Conservation (phyloP, 2,888 invertebrate species). For the Galeopsomyia nigrocyanea region DNA sequence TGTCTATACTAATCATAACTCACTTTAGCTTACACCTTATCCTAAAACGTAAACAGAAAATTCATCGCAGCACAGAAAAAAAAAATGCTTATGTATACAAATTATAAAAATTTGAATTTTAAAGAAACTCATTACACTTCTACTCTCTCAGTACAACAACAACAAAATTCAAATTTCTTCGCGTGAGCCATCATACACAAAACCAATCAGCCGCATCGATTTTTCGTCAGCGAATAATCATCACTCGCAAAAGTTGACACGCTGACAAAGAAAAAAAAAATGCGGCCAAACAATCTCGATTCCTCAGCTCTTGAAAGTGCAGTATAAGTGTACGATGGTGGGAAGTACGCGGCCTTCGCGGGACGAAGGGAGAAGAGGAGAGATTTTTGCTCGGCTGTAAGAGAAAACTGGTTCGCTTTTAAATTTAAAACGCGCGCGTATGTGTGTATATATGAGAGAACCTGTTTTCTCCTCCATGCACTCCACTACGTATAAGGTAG, state of each 20-base stretch:
- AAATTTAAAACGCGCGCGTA: constrained; percentile 38
- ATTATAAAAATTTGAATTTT: no score
- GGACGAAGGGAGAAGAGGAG: constrained; percentile 10
- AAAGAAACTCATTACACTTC: no score
- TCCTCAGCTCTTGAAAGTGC: neutral
- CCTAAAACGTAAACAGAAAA: constrained; percentile 3
- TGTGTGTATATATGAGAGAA: neutral
- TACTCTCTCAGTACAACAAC: no score
- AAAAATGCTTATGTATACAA: constrained; percentile 21
- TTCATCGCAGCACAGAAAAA: neutral
- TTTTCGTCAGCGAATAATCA: no score
- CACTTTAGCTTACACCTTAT: constrained; percentile 5
- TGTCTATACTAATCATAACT: neutral
- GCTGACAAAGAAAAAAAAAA: no score
- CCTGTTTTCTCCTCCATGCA: constrained; percentile 30
- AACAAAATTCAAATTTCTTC: no score
- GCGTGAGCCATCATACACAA: no score
- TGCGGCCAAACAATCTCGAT: no score
- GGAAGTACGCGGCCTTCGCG: constrained; percentile 26
- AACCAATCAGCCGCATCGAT: no score
- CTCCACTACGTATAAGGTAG: constrained; percentile 16
- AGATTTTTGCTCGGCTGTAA: constrained; percentile 14
- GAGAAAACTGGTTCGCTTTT: constrained; percentile 46
- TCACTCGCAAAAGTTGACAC: no score
- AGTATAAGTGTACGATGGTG: neutral